Conservation (phyloP, 2,113 vertebrate genomes). For the Oryzias melastigma region DNA sequence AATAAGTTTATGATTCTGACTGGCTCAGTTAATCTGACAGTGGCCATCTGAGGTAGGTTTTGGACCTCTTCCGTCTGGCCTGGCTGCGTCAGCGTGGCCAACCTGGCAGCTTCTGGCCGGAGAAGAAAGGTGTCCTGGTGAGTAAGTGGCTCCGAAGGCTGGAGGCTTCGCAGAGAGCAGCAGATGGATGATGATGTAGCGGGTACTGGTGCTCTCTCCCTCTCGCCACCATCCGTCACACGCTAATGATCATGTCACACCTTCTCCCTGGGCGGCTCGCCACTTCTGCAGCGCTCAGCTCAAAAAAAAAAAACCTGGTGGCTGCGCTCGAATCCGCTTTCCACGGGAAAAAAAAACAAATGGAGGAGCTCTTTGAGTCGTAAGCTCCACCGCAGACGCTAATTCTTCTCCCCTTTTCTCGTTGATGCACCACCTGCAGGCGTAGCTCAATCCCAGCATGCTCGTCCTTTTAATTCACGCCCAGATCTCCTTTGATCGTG, state of each 20-base stretch:
- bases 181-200: conserved; percentile 76
- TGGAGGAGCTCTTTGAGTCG: too few species aligned
- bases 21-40: conserved; percentile 37
- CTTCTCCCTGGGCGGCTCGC: conserved; percentile 65
- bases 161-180: conserved; percentile 60
- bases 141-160: conserved; percentile 61
- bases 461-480: conserved; percentile 3
- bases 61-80: conserved; percentile 47
- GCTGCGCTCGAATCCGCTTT: conserved; percentile 54
- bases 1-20: too few species aligned
- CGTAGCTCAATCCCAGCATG: conserved; percentile 1
- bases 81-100: conserved; percentile 53
- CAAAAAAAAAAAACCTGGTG: conserved; percentile 49
- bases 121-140: conserved; percentile 70
- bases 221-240: conserved; percentile 74
- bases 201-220: conserved; percentile 65
- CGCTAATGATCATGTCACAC: conserved; percentile 77
- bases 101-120: conserved; percentile 62
- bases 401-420: conserved; percentile 43
- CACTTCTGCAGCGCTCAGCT: conserved; percentile 71
- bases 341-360: not conserved
- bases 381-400: conserved; percentile 33
- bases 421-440: not conserved
- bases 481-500: conserved; percentile 13
- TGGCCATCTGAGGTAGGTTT: conserved; percentile 49